Conservation (phyloP, 2,797 vertebrate species). For the Petrocephalus schoutedeni region DNA sequence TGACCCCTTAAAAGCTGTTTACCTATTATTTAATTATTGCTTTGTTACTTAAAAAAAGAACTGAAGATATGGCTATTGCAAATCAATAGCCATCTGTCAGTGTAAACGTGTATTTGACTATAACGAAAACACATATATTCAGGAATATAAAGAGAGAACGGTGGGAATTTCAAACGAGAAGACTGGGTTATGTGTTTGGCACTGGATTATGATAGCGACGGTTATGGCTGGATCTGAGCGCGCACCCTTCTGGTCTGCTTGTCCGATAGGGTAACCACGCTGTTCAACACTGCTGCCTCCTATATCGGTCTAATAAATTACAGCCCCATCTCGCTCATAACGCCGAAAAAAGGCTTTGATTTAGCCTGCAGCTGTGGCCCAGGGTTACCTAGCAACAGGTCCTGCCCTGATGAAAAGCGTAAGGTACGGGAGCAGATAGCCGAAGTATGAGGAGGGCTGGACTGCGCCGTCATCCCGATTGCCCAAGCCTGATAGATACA, state of each 20-base stretch:
- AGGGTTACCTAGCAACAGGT: constrained; percentile 82
- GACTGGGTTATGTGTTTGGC: not conserved
- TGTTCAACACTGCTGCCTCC: constrained; percentile 43
- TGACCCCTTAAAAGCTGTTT: not conserved
- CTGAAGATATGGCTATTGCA: not conserved
- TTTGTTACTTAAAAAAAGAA: not conserved
- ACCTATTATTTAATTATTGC: not conserved
- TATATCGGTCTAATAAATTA: constrained; percentile 82
- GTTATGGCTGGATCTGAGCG: not conserved
- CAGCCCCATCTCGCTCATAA: constrained; percentile 73
- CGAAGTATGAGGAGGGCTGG: not conserved
- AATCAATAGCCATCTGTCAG: not conserved
- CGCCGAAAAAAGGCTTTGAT: constrained; percentile 54
- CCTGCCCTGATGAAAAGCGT: constrained; percentile 68
- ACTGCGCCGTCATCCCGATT: constrained; percentile 54
- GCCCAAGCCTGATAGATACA: not conserved
- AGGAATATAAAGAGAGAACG: not conserved
- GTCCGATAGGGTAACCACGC: constrained; percentile 70
- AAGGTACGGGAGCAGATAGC: constrained; percentile 47
- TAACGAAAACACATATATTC: not conserved
- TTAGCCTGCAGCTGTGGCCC: constrained; percentile 76
- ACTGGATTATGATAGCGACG: constrained; percentile 10
- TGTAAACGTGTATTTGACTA: not conserved
- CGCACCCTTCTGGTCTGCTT: constrained; percentile 48
- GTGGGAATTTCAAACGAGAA: not conserved